phyloP scores from a whole-genome alignment of 1,140 invertebrate genomes.

The Cyrtorhinus lividipennis region DNA sequence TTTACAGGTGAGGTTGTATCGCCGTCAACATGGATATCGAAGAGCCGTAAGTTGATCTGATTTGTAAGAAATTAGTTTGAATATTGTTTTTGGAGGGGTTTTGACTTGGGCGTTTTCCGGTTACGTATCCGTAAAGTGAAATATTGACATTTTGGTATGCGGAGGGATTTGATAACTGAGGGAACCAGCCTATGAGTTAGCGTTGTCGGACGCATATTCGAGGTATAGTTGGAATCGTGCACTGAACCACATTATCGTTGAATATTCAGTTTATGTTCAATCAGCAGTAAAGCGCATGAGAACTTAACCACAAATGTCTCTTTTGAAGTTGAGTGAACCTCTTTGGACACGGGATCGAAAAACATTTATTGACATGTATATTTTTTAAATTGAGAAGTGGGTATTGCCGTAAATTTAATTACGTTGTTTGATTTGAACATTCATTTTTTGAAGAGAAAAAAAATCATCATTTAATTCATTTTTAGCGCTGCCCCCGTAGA shows the following conservation, averaged over 20 bases:
- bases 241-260: no score
- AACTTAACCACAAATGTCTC: neutral
- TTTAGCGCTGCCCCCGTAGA: neutral
- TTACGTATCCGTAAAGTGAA: neutral
- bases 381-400: neutral
- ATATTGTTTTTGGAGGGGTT: neutral
- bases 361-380: neutral
- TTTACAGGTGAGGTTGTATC: neutral
- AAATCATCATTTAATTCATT: neutral
- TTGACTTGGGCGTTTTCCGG: neutral
- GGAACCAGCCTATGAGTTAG: neutral
- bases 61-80: neutral
- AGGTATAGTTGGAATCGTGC: neutral
- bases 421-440: neutral
- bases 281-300: no score
- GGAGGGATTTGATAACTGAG: neutral
- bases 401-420: neutral
- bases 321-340: neutral
- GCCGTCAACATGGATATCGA: neutral
- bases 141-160: neutral
- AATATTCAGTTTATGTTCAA: no score
- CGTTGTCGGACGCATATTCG: neutral
- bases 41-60: neutral
- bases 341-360: neutral
- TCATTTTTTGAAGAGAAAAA: neutral